These are phyloP conservation scores for Cichladusa arquata DNA, from an alignment of 2,113 vertebrate species.

Conservation along the genomic window DNA sequence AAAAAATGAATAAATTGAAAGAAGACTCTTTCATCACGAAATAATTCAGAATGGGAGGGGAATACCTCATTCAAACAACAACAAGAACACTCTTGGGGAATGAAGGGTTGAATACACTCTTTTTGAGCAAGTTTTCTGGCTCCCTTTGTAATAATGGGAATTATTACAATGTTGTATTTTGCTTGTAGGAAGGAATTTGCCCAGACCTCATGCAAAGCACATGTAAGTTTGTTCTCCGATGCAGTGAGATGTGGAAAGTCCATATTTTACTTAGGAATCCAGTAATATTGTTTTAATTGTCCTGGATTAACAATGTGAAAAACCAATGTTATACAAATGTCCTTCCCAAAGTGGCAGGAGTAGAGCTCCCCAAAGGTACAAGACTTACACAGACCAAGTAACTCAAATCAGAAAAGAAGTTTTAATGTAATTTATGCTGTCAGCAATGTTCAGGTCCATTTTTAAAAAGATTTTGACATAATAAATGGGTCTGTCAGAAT, in stretches of 20 bases:
- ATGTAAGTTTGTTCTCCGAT: background rate
- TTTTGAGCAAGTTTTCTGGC: background rate
- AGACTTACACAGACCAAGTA: slow-evolving; percentile 1
- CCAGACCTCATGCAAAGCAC: background rate
- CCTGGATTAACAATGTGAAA: background rate
- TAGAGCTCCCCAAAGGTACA: background rate
- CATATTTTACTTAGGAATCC: background rate
- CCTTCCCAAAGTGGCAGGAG: background rate
- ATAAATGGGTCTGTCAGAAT: slow-evolving; percentile 46
- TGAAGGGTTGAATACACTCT: background rate
- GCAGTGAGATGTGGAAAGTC: background rate
- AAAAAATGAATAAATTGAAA: background rate
- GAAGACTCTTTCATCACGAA: background rate
- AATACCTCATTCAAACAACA: background rate
- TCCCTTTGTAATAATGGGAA: background rate
- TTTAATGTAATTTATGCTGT: slow-evolving; percentile 34
- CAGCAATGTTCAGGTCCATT: slow-evolving; percentile 47
- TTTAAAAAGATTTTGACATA: slow-evolving; percentile 39
- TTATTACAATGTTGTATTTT: background rate
- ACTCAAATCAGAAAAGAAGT: slow-evolving; percentile 6
- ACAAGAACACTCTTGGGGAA: background rate
- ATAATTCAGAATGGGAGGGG: background rate
- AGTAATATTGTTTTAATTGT: background rate
- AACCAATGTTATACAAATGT: background rate
- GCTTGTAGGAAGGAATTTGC: background rate